Evolutionary conservation across 2,797 vertebrate species (phyloP).

Genomic region (Poeciliopsis paucimaculata): DNA sequence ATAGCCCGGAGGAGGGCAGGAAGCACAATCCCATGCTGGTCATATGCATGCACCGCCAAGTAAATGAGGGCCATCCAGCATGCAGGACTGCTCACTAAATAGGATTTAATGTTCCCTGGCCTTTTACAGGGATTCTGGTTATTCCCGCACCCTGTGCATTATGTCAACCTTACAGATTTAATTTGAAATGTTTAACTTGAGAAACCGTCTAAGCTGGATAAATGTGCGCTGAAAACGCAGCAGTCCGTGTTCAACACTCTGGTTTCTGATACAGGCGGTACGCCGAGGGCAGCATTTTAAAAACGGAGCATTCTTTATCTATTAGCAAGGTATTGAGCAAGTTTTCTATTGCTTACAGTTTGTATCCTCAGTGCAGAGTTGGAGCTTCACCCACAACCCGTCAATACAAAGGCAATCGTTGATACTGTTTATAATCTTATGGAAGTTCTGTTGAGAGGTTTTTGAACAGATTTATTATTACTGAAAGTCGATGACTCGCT

Average conservation of each 20-base stretch:
- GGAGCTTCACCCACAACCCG: background rate
- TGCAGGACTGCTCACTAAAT: background rate
- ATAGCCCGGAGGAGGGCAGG: background rate
- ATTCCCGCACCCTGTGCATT: background rate
- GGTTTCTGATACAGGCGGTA: background rate
- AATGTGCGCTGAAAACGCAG: background rate
- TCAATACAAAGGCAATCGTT: background rate
- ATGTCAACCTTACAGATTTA: background rate
- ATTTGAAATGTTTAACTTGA: background rate
- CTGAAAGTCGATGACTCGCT: no score
- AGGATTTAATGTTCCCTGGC: background rate
- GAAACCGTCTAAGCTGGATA: background rate
- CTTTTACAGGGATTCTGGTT: background rate
- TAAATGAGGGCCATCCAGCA: background rate
- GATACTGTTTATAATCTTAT: background rate
- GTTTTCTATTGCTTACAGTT: background rate
- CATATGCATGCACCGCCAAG: background rate
- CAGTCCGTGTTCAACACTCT: background rate
- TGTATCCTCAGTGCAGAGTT: background rate
- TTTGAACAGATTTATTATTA: background rate
- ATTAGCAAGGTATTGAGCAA: background rate
- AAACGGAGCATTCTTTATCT: background rate
- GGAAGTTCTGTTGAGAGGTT: background rate
- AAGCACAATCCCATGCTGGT: slow-evolving; percentile 12
- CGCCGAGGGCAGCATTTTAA: background rate